Evolutionary conservation across 2,888 invertebrate species (phyloP), one percentile per base, ranked within the genome.

Genomic region (Diloba caeruleocephala): DNA sequence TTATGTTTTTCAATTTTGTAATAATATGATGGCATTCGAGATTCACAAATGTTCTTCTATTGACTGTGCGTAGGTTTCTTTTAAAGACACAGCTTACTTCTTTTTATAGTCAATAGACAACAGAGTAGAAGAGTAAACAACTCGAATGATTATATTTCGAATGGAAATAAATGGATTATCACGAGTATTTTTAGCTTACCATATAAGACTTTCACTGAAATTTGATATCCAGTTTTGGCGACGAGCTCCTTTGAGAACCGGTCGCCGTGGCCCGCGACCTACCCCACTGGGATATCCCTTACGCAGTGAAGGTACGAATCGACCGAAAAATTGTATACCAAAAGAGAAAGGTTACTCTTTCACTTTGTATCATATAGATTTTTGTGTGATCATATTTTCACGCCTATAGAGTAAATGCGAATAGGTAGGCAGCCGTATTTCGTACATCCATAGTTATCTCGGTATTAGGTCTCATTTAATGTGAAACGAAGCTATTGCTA

Each of bases 121-220:
- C 5, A 17, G 17, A 17, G 17, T 17, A 5, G 5, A 17, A 5
- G 17, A 7, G 5, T 21, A 21, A 21, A 21, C 7, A 21, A 21
- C 3, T n/a, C n/a, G n/a, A n/a, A 5, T 3, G 17, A 21, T 21
- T 7, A 21, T 21, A 21, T 21, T 21, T 3, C 21, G 19, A 19
- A 12, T 28, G 7, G 2, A 8, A 9, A 8, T 10, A 12, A 2
- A 31, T 32, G 21, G 33, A 38, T 15, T 5, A 2, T 8, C 8
- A 5, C 1, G 38, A 31, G 14, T 33, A 44, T 60, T 45, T 54
- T 14, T 10, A 25, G 33, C 33, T n/a, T n/a, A n/a, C n/a, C n/a
- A n/a, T n/a, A 14, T 58, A 67, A 64, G 48, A 51, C 71, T 71
- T 71, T 72, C 71, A 65, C 73, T 71, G 62, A 61, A 58, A 59